Evolutionary conservation across 2,113 vertebrate genomes (phyloP), one percentile per base, ranked within the genome.

Genomic region (Apteryx mantelli): DNA sequence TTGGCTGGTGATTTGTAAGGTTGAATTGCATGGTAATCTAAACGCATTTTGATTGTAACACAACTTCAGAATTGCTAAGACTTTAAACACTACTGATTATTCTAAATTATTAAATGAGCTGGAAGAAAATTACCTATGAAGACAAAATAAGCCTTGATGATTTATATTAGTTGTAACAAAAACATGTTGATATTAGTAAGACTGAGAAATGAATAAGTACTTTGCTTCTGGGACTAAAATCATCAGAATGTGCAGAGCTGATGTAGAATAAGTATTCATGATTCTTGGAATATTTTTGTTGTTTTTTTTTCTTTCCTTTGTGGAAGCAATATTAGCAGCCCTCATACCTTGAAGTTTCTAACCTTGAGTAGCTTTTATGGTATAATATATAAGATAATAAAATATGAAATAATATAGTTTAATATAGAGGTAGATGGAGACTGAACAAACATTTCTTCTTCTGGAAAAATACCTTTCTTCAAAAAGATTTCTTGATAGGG

Each of bases 1-100:
- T 97, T 95, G 94, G 95, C 70, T 95, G 74, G 17, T 92, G 95
- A 97, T 97, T 97, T 95, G 94, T 74, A 91, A 96, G 70, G n/a
- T 69, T 95, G 86, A 94, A 95, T 95, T 95, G n/a, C 94, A 89
- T 1, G 5, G 95, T 55, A 97, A 88, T 82, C 30, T 91, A 96
- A 96, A 91, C 70, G 24, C 53, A 73, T 89, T 94, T 89, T 97
- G 97, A 92, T 91, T 95, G 88, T 89, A 95, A 81, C 38, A 69
- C 80, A 95, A 97, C 74, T 95, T 93, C 89, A 82, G 63, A 96
- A 95, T 88, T 94, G 63, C 89, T 70, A 80, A 95, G 88, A 95
- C 74, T 93, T 92, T 93, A 95, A 97, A 91, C 92, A 87, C 44
- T 82, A 38, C 93, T 97, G 95, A 96, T 97, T 95, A 96, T 90